Percentiles rank a stretch among this genome's conserved stretches.
phyloP scores from a whole-genome alignment of 92 coral and sea anemone genomes.

The Isaurus tuberculatus region DNA sequence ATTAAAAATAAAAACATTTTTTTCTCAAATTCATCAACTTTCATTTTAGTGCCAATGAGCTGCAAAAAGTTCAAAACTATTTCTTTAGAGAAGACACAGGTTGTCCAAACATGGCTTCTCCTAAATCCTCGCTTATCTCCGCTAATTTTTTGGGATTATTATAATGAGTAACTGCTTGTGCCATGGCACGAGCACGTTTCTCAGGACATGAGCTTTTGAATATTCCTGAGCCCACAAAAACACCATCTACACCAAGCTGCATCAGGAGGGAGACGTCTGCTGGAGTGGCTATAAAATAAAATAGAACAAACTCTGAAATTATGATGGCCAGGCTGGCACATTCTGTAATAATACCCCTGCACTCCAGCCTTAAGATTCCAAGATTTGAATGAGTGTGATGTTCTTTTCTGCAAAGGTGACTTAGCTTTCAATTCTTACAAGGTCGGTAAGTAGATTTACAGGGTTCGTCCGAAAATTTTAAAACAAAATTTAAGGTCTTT shows the following conservation, averaged over 20 bases:
- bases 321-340: too few species aligned
- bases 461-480: too few species aligned
- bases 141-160: slow-evolving; percentile 95
- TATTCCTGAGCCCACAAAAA: slow-evolving; percentile 98
- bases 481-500: too few species aligned
- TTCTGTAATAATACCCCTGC: too few species aligned
- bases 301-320: too few species aligned
- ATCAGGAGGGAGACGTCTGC: slow-evolving; percentile 93
- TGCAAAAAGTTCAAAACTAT: not conserved
- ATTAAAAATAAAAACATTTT: not conserved
- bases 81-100: slow-evolving; percentile 69
- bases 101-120: slow-evolving; percentile 97
- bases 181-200: slow-evolving; percentile 98
- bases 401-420: too few species aligned
- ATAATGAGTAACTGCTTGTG: slow-evolving; percentile 95
- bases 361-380: too few species aligned
- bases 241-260: slow-evolving; percentile 99
- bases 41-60: not conserved
- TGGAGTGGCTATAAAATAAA: slow-evolving; percentile 81
- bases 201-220: slow-evolving; percentile 91
- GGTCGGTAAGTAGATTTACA: too few species aligned
- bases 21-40: not conserved
- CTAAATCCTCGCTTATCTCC: slow-evolving; percentile 95
- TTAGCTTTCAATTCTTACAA: too few species aligned
- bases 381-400: too few species aligned